Evolutionary conservation across 2,888 invertebrate species (phyloP), one percentile per base, ranked within the genome.

Genomic region (Phalera bucephala): DNA sequence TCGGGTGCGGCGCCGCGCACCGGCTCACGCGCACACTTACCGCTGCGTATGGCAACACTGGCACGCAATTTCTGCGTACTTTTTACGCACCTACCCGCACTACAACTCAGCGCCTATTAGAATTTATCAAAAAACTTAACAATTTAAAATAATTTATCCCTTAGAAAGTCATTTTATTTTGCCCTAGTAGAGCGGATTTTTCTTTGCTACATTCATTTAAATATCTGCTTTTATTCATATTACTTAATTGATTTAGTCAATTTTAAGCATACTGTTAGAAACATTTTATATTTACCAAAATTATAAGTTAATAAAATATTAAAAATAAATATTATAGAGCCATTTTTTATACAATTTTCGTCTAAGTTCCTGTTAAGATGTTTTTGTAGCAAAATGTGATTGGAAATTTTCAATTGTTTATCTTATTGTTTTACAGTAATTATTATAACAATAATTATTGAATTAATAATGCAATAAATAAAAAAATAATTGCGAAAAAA

Each of bases 21-120:
- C 28, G 27, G 51, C 43, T 44, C 43, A 52, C 46, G 76, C 74
- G 85, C 78, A 71, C 64, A 49, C 50, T 64, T 60, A 60, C 72
- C 77, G 77, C 75, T 58, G 78, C 82, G 79, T 72, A 62, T 85
- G 81, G 83, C 80, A 83, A 78, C 83, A 80, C 76, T 74, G 55
- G 25, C 59, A 74, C 63, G 51, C 68, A 78, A 64, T 71, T 80
- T 74, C 71, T 66, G 68, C 67, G 56, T 44, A 66, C 55, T 78
- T 83, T 84, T 78, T 72, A 45, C 38, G 45, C 58, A 63, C 59
- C 70, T 76, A 72, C 75, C 79, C 74, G 61, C 74, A 72, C 76
- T 70, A 67, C 53, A 69, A 72, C 80, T 84, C 79, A 84, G 88
- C 88, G 88, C 88, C 88, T 88, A 86, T 80, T 55, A 45, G 78